phyloP scores from a whole-genome alignment of 1,140 invertebrate genomes.

The Ceratosolen solmsi region DNA sequence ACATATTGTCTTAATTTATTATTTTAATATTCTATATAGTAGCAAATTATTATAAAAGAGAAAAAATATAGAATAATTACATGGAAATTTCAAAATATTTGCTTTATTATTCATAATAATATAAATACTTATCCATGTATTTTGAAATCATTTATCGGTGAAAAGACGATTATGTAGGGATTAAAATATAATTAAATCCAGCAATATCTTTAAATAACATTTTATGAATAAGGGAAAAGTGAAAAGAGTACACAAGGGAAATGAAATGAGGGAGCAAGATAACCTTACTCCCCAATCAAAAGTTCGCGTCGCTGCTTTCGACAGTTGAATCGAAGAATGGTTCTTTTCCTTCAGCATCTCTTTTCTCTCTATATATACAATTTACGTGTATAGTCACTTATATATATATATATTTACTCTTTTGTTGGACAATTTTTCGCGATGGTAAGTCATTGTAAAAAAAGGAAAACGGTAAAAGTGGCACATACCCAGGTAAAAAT shows the following conservation, averaged over 20 bases:
- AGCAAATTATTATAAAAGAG: too few species aligned
- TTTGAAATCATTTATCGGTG: neutral
- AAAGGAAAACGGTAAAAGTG: conserved; percentile 4
- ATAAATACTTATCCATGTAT: too few species aligned
- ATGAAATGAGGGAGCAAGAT: neutral
- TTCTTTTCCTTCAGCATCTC: neutral
- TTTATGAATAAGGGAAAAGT: neutral
- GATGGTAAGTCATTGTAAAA: conserved; percentile 59
- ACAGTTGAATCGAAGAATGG: conserved; percentile 51
- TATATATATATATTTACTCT: conserved; percentile 2
- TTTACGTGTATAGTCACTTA: neutral
- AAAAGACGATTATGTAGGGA: neutral
- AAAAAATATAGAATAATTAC: too few species aligned
- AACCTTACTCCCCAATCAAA: neutral
- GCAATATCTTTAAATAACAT: conserved; percentile 8
- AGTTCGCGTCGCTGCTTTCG: neutral
- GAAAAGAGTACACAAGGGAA: neutral
- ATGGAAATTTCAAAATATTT: too few species aligned
- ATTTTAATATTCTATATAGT: too few species aligned
- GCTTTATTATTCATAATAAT: too few species aligned
- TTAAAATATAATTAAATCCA: neutral
- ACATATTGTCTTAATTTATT: too few species aligned
- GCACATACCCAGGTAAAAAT: neutral
- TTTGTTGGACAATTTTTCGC: conserved; percentile 56
- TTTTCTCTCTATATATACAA: neutral